A percentile compares a stretch with the other conserved stretches of the same genome.
Conservation (phyloP, 2,888 invertebrate genomes). For the Aricia artaxerxes region DNA sequence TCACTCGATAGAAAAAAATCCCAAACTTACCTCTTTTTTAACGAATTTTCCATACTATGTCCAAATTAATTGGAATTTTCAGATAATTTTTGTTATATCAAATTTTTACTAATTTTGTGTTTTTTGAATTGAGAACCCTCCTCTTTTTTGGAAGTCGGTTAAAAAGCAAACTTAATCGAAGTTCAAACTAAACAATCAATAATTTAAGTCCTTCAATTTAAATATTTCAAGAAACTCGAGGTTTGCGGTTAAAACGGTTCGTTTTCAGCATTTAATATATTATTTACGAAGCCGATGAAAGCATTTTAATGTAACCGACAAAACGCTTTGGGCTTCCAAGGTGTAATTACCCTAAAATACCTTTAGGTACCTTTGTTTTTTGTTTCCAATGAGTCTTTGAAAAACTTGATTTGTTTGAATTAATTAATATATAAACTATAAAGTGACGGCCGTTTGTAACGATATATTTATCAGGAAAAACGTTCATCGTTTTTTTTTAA, state of each 20-base stretch:
- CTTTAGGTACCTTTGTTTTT: neutral
- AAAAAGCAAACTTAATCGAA: neutral
- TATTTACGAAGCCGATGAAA: conserved; percentile 15
- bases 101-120: no score
- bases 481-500: no score
- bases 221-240: neutral
- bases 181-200: neutral
- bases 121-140: no score
- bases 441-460: neutral
- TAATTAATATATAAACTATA: no score
- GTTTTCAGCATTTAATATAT: conserved; percentile 13
- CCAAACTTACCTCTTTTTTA: no score
- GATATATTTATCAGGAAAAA: no score
- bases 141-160: no score
- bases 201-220: neutral
- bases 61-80: no score
- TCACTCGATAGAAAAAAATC: no score
- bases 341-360: neutral
- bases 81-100: no score
- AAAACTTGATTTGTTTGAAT: neutral
- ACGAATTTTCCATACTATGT: no score
- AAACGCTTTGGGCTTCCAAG: neutral
- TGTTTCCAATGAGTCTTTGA: neutral
- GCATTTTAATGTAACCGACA: conserved; percentile 9
- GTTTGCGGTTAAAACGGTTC: no score